A percentile compares a stretch with the other conserved stretches of the same genome.
Evolutionary conservation across 2,113 vertebrate species (phyloP).

Genomic region (Oxyura jamaicensis): DNA sequence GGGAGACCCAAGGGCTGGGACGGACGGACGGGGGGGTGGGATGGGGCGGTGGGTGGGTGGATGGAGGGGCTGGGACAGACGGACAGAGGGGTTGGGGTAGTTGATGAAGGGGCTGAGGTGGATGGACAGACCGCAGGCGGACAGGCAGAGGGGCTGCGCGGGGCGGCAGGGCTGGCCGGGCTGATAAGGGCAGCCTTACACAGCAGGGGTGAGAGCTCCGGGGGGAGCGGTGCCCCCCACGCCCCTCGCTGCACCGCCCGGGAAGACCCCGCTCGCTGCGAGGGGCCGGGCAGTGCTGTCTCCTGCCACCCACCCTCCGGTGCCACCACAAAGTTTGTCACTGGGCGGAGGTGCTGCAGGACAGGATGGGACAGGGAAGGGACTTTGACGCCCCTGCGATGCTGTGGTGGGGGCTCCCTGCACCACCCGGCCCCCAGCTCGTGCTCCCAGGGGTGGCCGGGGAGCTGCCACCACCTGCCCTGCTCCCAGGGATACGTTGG

Average conservation of each 20-base stretch:
- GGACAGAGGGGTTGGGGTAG: not conserved
- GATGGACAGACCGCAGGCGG: no score
- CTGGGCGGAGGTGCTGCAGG: not conserved
- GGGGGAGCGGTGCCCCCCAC: no score
- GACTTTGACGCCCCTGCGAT: not conserved
- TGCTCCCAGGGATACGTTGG: not conserved
- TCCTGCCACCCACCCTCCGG: no score
- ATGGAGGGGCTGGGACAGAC: no score
- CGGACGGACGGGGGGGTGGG: not conserved
- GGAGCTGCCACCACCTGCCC: fast-evolving
- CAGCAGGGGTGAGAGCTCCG: no score
- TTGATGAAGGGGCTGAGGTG: no score
- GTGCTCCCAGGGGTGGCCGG: not conserved
- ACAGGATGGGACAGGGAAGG: not conserved
- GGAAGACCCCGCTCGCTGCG: no score
- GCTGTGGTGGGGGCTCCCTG: not conserved
- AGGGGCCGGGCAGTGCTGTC: no score
- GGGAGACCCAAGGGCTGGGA: not conserved
- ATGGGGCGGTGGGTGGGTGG: no score
- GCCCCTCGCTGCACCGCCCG: no score
- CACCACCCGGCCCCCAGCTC: not conserved
- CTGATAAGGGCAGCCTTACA: no score
- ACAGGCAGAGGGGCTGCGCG: not conserved
- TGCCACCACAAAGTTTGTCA: no score
- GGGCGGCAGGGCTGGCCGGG: not conserved